Percentiles rank a stretch among this genome's conserved stretches.
Evolutionary conservation across 2,888 invertebrate species (phyloP).

Genomic region (Trachelus troglodyta): DNA sequence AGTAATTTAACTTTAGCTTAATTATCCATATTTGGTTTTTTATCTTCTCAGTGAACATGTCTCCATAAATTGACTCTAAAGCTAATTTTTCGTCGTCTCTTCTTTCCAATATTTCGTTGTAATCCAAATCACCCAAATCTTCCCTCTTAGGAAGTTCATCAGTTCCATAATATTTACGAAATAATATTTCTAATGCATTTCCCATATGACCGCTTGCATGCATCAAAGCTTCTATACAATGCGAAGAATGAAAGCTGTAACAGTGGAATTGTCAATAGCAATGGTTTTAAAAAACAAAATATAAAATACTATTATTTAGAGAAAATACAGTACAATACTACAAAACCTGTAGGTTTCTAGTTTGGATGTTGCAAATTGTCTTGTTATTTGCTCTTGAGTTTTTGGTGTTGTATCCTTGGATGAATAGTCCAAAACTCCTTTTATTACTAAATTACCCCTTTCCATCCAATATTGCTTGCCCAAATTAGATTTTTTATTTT

Average conservation of each 20-base stretch:
- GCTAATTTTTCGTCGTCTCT: conserved; percentile 79
- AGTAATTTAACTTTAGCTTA: conserved; percentile 75
- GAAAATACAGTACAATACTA: conserved; percentile 20
- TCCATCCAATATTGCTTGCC: conserved; percentile 82
- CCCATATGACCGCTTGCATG: conserved; percentile 77
- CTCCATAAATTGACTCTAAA: conserved; percentile 82
- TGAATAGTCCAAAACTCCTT: conserved; percentile 79
- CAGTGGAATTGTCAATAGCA: conserved; percentile 43
- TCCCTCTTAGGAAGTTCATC: conserved; percentile 63
- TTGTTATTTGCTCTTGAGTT: conserved; percentile 74
- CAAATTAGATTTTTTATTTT: conserved; percentile 77
- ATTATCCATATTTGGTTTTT: conserved; percentile 78
- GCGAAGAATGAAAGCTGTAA: conserved; percentile 78
- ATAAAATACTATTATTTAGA: conserved; percentile 13
- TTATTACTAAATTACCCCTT: conserved; percentile 79
- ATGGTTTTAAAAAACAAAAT: conserved; percentile 14
- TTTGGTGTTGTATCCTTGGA: conserved; percentile 69
- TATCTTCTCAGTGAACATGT: conserved; percentile 76
- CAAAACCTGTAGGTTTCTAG: conserved; percentile 73
- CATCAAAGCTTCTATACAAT: conserved; percentile 80
- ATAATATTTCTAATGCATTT: conserved; percentile 77
- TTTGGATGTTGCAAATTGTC: conserved; percentile 78
- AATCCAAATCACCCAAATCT: conserved; percentile 63
- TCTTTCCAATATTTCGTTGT: conserved; percentile 73
- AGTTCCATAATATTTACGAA: conserved; percentile 76